Evolutionary conservation across 1,140 invertebrate genomes (phyloP).

Genomic region (Bombus superbus): DNA sequence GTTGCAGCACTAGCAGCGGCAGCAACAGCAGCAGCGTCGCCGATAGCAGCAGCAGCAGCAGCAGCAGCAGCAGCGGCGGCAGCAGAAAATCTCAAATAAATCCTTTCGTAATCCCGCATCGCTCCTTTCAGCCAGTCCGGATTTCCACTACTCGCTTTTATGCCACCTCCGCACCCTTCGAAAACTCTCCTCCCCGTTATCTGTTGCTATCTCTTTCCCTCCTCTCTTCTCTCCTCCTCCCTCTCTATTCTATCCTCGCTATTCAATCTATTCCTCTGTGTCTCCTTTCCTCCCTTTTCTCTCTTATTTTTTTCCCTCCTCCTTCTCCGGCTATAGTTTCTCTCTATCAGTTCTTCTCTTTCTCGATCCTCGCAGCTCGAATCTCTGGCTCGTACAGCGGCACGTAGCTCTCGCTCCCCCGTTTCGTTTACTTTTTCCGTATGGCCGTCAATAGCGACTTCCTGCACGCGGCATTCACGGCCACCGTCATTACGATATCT

Average conservation of each 20-base stretch:
- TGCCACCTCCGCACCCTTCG: conserved; percentile 64
- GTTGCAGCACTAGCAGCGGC: conserved; percentile 45
- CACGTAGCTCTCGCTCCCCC: conserved; percentile 10
- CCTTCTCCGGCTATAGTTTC: too few species aligned
- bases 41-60: conserved; percentile 10
- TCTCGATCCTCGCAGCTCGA: not conserved
- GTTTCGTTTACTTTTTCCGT: conserved; percentile 54
- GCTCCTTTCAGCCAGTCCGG: conserved; percentile 79
- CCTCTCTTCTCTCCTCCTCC: conserved; percentile 4
- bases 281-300: not conserved
- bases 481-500: conserved; percentile 68
- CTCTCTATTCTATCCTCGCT: not conserved
- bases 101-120: conserved; percentile 81
- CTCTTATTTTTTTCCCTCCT: not conserved
- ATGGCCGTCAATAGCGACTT: conserved; percentile 59
- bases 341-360: not conserved
- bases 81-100: conserved; percentile 82
- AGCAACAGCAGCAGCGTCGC: not conserved
- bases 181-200: conserved; percentile 56
- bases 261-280: not conserved
- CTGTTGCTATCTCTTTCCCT: conserved; percentile 25
- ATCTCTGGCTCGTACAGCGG: not conserved
- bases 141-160: conserved; percentile 79
- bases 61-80: conserved; percentile 53
- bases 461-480: conserved; percentile 53